A percentile compares a stretch with the other conserved stretches of the same genome.
Evolutionary conservation across 1,140 invertebrate genomes (phyloP).

Genomic region (Eubasilissa regina): DNA sequence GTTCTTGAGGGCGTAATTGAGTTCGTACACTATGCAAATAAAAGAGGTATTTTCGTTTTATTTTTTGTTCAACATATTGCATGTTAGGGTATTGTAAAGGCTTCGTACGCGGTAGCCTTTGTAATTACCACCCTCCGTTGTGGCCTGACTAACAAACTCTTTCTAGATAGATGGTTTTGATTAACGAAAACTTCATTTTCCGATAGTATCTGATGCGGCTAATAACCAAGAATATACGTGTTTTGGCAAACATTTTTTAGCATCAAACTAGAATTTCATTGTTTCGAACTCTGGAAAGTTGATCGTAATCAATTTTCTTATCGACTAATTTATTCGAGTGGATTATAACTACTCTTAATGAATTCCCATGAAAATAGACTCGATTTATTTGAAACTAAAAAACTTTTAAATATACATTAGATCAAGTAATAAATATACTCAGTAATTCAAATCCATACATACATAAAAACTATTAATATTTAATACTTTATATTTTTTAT

Average conservation of each 20-base stretch:
- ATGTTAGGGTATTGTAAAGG: conserved; percentile 50
- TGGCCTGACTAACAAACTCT: conserved; percentile 5
- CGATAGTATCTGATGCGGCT: conserved; percentile 36
- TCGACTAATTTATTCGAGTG: not conserved
- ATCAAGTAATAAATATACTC: too few species aligned
- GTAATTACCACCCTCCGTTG: conserved; percentile 19
- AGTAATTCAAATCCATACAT: too few species aligned
- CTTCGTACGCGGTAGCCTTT: conserved; percentile 33
- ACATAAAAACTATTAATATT: too few species aligned
- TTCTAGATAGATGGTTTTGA: conserved; percentile 38
- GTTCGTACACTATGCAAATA: conserved; percentile 55
- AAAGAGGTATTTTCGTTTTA: conserved; percentile 34
- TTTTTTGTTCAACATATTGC: conserved; percentile 43
- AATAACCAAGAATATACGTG: not conserved
- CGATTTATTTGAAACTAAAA: not conserved
- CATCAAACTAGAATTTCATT: not conserved
- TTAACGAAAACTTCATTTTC: conserved; percentile 33
- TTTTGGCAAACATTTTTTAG: conserved; percentile 21
- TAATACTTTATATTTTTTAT: too few species aligned
- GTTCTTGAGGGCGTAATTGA: conserved; percentile 48
- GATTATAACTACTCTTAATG: not conserved
- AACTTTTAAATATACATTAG: too few species aligned
- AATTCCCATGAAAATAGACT: not conserved
- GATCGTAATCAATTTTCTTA: conserved; percentile 15
- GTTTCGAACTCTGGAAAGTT: not conserved